Evolutionary conservation across 2,797 vertebrate genomes (phyloP).

Genomic region (Petrocephalus sullivani): DNA sequence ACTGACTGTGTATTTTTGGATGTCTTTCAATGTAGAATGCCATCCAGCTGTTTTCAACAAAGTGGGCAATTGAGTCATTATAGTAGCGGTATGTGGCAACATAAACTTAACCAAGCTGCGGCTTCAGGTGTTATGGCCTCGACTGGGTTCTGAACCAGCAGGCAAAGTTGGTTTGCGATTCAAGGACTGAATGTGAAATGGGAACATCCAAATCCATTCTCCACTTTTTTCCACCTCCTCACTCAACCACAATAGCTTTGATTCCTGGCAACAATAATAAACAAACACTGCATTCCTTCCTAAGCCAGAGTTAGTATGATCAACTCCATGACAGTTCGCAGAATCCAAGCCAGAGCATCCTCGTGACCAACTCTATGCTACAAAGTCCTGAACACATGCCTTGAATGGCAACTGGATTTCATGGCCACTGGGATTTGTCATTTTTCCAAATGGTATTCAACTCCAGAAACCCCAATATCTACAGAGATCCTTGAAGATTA

Average conservation of each 20-base stretch:
- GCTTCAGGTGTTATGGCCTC: neutral
- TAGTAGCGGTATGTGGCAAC: neutral
- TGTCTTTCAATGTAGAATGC: neutral
- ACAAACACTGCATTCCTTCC: constrained; percentile 8
- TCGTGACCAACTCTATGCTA: neutral
- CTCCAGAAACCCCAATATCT: neutral
- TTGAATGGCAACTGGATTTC: neutral
- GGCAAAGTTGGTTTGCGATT: neutral
- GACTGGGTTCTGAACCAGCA: neutral
- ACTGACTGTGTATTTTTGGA: neutral
- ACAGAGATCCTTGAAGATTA: neutral
- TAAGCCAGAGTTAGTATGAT: neutral
- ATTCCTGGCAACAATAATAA: constrained; percentile 6
- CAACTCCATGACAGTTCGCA: neutral
- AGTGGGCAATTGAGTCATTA: neutral
- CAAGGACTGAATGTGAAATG: neutral
- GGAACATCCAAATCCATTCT: neutral
- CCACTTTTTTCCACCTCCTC: neutral
- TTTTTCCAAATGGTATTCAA: neutral
- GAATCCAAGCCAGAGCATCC: neutral
- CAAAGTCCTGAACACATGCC: neutral
- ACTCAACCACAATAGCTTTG: neutral
- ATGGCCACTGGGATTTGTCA: neutral
- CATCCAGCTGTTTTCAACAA: neutral
- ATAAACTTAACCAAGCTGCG: neutral